A percentile compares a stretch with the other conserved stretches of the same genome.
phyloP scores from a whole-genome alignment of 1,140 invertebrate genomes.

The Ridgeia piscesae region DNA sequence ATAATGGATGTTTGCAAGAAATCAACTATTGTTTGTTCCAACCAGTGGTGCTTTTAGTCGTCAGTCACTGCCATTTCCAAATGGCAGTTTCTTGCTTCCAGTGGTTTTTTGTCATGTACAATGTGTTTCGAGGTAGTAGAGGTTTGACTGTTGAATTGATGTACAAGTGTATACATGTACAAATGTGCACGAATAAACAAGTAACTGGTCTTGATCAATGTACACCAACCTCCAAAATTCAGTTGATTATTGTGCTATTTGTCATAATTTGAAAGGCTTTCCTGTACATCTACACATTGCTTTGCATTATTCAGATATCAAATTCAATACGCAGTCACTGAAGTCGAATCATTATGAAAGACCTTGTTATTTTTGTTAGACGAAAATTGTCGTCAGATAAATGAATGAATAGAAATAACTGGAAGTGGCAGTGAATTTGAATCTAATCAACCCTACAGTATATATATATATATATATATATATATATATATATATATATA shows the following conservation, averaged over 20 bases:
- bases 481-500: too few species aligned
- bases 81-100: background rate
- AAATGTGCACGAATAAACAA: background rate
- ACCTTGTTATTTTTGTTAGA: background rate
- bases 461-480: too few species aligned
- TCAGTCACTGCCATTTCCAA: background rate
- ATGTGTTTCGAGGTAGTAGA: background rate
- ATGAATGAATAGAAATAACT: too few species aligned
- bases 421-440: too few species aligned
- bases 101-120: background rate
- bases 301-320: background rate
- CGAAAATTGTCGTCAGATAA: background rate
- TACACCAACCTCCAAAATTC: background rate
- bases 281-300: background rate
- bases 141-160: background rate
- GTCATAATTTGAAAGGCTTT: background rate
- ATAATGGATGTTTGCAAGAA: background rate
- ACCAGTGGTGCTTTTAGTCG: background rate
- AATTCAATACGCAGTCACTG: background rate
- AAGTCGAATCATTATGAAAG: background rate
- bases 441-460: too few species aligned
- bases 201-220: background rate
- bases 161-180: background rate
- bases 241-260: background rate
- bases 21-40: background rate